Evolutionary conservation across 2,797 vertebrate species (phyloP), one percentile per base, ranked within the genome.

Genomic region (Nyctalus aviator): DNA sequence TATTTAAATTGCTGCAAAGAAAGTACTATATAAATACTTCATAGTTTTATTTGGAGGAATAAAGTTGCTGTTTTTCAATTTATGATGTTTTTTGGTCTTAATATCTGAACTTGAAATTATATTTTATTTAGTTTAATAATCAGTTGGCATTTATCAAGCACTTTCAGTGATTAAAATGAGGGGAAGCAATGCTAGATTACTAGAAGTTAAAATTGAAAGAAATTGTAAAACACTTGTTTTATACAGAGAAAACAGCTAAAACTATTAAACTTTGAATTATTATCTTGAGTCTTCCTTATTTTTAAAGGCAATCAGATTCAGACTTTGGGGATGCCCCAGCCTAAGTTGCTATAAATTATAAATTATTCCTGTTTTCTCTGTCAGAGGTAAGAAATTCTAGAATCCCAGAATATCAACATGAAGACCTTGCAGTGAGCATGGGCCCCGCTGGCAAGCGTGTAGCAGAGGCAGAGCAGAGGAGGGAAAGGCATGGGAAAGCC

Each of bases 31-130:
- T 94, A 94, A 85, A 53, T 73, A 85, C 41, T 87, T 81, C 11
- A 79, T 23, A 64, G 0, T 88, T 96, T 93, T 92, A 62, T 86
- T 92, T 76, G 55, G 55, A 91, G 37, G 27, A 88, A 86, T 88
- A 94, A 91, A 91, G 32, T 93, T 88, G 75, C 15, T 88, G 2
- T 77, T 96, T 96, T 89, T n/a, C 48, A 76, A 20, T 53, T 79
- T 66, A 81, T 76, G 37, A 46, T 73, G 71, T 73, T 85, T 95
- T 73, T 94, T 73, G 55, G n/a, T 83, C 27, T 92, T 95, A 50
- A 71, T 88, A 71, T 46, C 14, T 88, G 64, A 68, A 71, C 71
- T 90, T 88, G 32, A 21, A 35, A 69, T 62, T 90, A 37, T 15
- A 44, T 93, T 96, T 94, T 95, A 76, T 84, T 93, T 48, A 55